Evolutionary conservation across 2,113 vertebrate species (phyloP), one percentile per base, ranked within the genome.

Genomic region (Callaeas wilsoni): DNA sequence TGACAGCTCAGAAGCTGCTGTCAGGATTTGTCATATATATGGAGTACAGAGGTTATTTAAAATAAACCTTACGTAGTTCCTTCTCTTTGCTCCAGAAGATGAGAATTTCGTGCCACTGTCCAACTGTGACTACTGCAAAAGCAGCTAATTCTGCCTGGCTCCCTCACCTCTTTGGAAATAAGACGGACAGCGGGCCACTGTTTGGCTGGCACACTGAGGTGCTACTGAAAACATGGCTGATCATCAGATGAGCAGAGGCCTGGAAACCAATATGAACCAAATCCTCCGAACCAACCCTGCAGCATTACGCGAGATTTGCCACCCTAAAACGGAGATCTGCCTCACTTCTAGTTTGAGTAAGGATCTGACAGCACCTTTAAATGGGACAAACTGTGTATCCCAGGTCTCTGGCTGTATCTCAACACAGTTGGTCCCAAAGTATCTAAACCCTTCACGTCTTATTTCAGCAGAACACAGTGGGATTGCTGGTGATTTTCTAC

Each of bases 1-100:
- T 84, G 87, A 76, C 79, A 94, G 77, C 69, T 64, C 77, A 71
- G 84, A 89, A 87, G 44, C 64, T 60, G 74, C 77, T 84, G 26
- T 56, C 27, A 89, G 41, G 53, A 84, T 87, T 95, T 78, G 67
- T 55, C 63, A 27, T 1, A 25, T 57, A 63, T 21, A 69, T 1
- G 1, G 70, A 74, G 46, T 19, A 67, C 29, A 77, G 71, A 27
- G 30, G 37, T 35, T 52, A 14, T 65, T 96, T 65, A 73, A 90
- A 89, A 89, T 46, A 74, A 90, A 68, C 25, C 16, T 70, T 80
- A 39, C 0, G 0, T 15, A 15, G 67, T 59, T 37, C 21, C 25
- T 83, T 82, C 17, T n/a, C 63, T 89, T 89, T 74, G 39, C 22
- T 91, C 21, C 47, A 71, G 60, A 68, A 50, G 16, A 80, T 17